Evolutionary conservation across 2,113 vertebrate genomes (phyloP), one percentile per base, ranked within the genome.

Genomic region (Siniperca chuatsi): DNA sequence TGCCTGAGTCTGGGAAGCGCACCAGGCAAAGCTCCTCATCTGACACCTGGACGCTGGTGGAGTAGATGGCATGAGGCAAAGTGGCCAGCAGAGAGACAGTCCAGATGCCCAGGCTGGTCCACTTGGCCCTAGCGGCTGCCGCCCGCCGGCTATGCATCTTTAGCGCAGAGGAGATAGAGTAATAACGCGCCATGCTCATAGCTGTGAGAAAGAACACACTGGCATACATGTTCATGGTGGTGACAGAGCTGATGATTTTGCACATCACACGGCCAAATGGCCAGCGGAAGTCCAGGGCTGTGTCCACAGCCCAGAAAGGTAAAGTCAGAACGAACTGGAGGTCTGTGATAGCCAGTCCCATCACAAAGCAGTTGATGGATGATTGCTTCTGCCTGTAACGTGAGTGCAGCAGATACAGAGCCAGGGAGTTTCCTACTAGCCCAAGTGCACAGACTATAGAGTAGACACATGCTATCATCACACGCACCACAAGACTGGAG

Each of bases 301-400:
- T 96, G 91, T 97, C 96, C 74, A 95, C 94, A 0, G 96, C 96
- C 96, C 96, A 97, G 91, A 97, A 97, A 5, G 96, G 96, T 40
- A 97, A 78, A 0, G 96, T 97, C 69, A 96, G 90, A 18, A 96
- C 96, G 65, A 97, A 97, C 89, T 97, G 96, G 21, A 97, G 90
- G 68, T 97, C 96, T 0, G 96, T 96, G 81, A 96, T 85, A 0
- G 96, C 96, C 93, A 97, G 76, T 70, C 95, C 96, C 95, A 97
- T 96, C 64, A 96, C 95, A 21, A 97, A 96, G 85, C 95, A 95
- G 75, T 96, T 96, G 75, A 96, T 95, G 65, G 96, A 96, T 4
- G 96, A 96, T 40, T 94, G 95, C 81, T 96, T 96, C 81, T 94
- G 93, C 52, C 90, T 89, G 91, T 95, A 94, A 37, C 94, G 95